Conservation (phyloP, 2,113 vertebrate genomes). For the Isurus oxyrinchus region DNA sequence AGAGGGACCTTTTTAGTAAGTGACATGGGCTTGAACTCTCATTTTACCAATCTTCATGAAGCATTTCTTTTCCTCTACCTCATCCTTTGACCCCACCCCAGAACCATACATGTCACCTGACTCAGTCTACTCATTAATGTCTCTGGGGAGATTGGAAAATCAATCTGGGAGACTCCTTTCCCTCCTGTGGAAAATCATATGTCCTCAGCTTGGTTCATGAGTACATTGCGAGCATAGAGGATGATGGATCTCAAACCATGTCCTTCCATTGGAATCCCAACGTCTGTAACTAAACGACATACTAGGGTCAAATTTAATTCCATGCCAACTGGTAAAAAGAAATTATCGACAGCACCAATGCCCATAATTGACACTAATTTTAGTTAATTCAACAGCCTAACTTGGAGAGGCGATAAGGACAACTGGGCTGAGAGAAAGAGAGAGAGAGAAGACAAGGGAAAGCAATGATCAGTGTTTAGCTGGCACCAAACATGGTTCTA, state of each 20-base stretch:
- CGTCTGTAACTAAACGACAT: neutral
- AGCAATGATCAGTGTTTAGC: neutral
- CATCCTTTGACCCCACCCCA: neutral
- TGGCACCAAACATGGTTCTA: neutral
- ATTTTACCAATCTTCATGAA: neutral
- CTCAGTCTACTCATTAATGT: neutral
- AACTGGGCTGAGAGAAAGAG: neutral
- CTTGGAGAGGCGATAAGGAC: neutral
- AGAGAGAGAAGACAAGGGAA: neutral
- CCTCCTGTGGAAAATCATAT: neutral
- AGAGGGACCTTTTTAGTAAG: neutral
- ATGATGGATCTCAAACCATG: neutral
- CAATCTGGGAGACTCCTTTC: neutral
- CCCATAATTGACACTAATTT: neutral
- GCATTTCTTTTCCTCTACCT: neutral
- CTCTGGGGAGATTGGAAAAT: neutral
- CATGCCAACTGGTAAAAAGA: neutral
- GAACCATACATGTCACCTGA: neutral
- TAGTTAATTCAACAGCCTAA: neutral
- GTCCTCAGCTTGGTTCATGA: neutral
- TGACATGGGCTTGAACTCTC: neutral
- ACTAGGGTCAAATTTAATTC: neutral
- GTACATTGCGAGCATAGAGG: neutral
- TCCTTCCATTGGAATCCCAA: neutral
- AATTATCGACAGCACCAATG: neutral